These are phyloP conservation scores for Paralinhomoeus sp. DNA, from an alignment of 2,888 invertebrate species.

Conservation along the genomic window DNA sequence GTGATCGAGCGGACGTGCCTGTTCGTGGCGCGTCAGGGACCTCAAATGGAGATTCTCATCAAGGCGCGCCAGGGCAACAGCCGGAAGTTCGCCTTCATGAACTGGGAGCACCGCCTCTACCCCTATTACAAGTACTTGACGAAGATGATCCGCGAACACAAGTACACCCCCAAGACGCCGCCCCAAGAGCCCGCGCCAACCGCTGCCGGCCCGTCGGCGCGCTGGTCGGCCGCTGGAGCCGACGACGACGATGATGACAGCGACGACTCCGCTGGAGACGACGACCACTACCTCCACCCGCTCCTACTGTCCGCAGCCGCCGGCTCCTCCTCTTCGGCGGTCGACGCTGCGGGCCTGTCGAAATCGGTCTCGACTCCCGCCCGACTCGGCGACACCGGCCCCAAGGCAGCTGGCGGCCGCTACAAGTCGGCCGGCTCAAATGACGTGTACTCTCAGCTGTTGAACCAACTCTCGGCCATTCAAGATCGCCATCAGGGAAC, in stretches of 20 bases:
- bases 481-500: neutral
- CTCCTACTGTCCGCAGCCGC: no score
- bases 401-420: neutral
- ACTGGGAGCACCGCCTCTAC: slow-evolving; percentile 57
- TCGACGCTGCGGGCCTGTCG: no score
- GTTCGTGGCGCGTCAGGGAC: slow-evolving; percentile 49
- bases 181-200: slow-evolving; percentile 1
- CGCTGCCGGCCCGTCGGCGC: no score
- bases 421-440: slow-evolving; percentile 9
- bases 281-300: slow-evolving; percentile 5
- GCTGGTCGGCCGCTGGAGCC: no score
- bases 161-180: slow-evolving; percentile 16
- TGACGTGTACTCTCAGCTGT: slow-evolving; percentile 17
- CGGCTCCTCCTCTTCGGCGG: neutral
- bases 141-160: slow-evolving; percentile 26
- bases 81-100: slow-evolving; percentile 72
- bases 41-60: slow-evolving; percentile 93
- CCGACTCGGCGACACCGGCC: no score
- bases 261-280: slow-evolving; percentile 7
- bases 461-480: slow-evolving; percentile 12
- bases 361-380: neutral
- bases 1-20: slow-evolving; percentile 66
- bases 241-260: neutral
- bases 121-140: slow-evolving; percentile 56
- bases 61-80: slow-evolving; percentile 63